Base-by-base conservation (phyloP, 2,113 vertebrate species). In the Prunella fulvescens region DNA sequence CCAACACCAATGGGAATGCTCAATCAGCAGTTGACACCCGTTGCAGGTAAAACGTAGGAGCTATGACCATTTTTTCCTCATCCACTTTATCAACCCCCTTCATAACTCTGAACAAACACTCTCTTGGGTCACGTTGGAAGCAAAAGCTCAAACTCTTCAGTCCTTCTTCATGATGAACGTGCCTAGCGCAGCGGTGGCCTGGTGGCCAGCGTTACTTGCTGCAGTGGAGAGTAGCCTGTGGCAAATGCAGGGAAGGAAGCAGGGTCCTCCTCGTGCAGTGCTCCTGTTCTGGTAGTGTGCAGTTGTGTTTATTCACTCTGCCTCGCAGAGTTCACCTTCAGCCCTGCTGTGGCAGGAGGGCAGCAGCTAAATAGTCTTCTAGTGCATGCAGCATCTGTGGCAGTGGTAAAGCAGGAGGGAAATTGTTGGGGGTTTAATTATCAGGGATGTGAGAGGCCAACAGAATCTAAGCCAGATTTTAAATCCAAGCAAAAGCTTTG, bases 1-100 rank as follows among this genome's bases (percentile, higher is more conserved):
- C 99, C 99, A 97, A 99, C 98, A 98, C 98, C 99, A 98, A 99
- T 99, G 99, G 99, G 99, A 97, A 99, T 99, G 98, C 99, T 99
- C 98, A 99, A 99, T 98, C 98, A 98, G 98, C 98, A 99, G 98
- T 99, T 99, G 99, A 98, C 98, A 97, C 99, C 98, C 97, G 98
- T 99, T 98, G 99, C 99, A 99, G 99, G 99, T 99, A 99, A 99
- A 98, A 98, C 37, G 97, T 97, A 98, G 98, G 98, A 98, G 97
- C 97, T 98, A 97, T 95, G 98, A 98, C 97, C 98, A 98, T 97
- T 97, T 96, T 98, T 97, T 98, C 98, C 95, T 98, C 98, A 97
- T 98, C 97, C 98, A 98, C 97, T 98, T 97, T 98, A 98, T 98
- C 97, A 98, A 98, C 96, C 97, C 97, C 97, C 97, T 98, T 98